Base-by-base conservation (phyloP, 2,797 vertebrate species). In the Gadopsis marmoratus region DNA sequence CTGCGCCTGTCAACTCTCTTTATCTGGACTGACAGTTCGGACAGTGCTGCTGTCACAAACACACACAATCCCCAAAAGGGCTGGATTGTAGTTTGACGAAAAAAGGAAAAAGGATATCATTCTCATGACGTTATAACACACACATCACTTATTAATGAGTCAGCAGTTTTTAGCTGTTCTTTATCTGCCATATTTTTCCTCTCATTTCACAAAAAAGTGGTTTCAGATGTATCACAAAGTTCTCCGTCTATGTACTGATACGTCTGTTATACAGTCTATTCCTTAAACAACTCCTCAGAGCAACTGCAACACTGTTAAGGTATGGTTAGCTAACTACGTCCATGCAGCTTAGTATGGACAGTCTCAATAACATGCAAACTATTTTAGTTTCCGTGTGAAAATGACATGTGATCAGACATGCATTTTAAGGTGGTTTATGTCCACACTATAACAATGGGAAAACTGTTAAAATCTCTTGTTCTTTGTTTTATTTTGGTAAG, bases 11-110 rank as follows among this genome's bases (percentile, higher is more conserved):
- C 85, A 87, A 67, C 74, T 63, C 68, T 59, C 68, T 76, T 85
- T 85, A 87, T 92, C 70, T 73, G 63, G 35, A 68, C 65, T 81
- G 91, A 88, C 89, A 88, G 85, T 67, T 83, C 64, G 81, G 72
- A 88, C 81, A 86, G 79, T 81, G 58, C 51, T 60, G 66, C 78
- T 83, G 61, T 55, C 68, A 33, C 21, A 9, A 13, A 53, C 55
- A 53, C 37, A 61, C 23, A 13, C 58, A 11, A 26, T 14, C 4
- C 7, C 23, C 9, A 47, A 19, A 37, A 31, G 33, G 5, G n/a
- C 23, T 21, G n/a, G 13, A n/a, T 47, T 35, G 5, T 47, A 13
- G 23, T 64, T 23, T 12, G 33, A 17, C 39, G 33, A 33, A 53
- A 65, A 72, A 39, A n/a, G 37, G 37, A 59, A n/a, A 54, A 59